Conservation (phyloP, 2,113 vertebrate genomes). For the Ailurus styani region DNA sequence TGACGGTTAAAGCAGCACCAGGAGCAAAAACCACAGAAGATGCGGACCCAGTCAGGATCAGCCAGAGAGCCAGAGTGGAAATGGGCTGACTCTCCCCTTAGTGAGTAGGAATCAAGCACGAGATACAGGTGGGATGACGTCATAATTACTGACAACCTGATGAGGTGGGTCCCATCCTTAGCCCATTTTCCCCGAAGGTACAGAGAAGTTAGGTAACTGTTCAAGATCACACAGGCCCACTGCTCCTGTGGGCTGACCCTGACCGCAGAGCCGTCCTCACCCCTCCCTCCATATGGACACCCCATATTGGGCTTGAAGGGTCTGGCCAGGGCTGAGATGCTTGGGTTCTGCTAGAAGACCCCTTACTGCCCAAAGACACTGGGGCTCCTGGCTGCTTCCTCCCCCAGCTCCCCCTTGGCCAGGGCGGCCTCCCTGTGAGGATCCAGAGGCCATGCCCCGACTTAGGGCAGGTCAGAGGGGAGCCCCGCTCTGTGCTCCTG, state of each 20-base stretch:
- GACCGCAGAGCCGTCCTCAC: rapidly evolving
- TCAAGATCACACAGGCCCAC: not conserved
- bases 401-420: too few species aligned
- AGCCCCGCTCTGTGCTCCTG: not conserved
- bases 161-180: too few species aligned
- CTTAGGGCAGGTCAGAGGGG: not conserved
- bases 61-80: too few species aligned
- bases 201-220: not conserved
- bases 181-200: not conserved
- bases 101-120: not conserved
- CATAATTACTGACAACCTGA: too few species aligned
- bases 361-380: not conserved
- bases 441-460: not conserved
- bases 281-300: not conserved
- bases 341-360: not conserved
- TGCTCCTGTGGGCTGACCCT: rapidly evolving
- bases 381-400: not conserved
- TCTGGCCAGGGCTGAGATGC: not conserved
- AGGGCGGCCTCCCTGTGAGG: not conserved
- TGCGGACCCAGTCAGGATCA: too few species aligned
- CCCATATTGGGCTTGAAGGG: rapidly evolving
- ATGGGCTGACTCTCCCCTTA: not conserved
- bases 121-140: not conserved
- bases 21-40: not conserved
- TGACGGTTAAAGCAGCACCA: not conserved